Evolutionary conservation across 2,113 vertebrate species (phyloP).

Genomic region (Lanius collurio): DNA sequence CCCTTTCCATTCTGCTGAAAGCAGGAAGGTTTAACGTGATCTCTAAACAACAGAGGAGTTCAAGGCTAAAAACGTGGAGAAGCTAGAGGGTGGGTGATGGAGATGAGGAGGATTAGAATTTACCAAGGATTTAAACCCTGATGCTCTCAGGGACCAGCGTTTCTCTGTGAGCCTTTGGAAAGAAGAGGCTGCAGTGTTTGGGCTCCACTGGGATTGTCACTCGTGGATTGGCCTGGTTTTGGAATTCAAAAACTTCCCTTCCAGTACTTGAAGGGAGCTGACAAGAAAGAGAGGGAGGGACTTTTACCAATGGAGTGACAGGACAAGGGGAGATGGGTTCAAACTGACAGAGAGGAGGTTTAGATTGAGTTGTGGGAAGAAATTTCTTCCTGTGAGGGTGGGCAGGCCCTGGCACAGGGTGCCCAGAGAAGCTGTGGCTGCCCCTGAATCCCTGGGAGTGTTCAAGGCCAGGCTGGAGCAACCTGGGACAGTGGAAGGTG

Average conservation of each 20-base stretch:
- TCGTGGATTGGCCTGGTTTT: background rate
- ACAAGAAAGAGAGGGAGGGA: background rate
- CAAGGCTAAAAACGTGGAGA: background rate
- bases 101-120: background rate
- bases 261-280: background rate
- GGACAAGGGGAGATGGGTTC: background rate
- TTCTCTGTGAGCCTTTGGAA: background rate
- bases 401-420: background rate
- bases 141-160: background rate
- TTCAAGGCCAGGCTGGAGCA: background rate
- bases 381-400: background rate
- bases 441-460: background rate
- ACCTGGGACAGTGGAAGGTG: fast-evolving
- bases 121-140: background rate
- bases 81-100: background rate
- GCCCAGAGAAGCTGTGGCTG: background rate
- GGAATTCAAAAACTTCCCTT: background rate
- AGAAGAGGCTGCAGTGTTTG: background rate
- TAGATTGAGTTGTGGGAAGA: background rate
- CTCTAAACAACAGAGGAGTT: background rate
- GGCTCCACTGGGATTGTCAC: background rate
- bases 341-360: background rate
- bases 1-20: background rate
- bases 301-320: background rate
- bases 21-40: background rate